Evolutionary conservation across 2,888 invertebrate genomes (phyloP).

Genomic region (Hymenopus coronatus): DNA sequence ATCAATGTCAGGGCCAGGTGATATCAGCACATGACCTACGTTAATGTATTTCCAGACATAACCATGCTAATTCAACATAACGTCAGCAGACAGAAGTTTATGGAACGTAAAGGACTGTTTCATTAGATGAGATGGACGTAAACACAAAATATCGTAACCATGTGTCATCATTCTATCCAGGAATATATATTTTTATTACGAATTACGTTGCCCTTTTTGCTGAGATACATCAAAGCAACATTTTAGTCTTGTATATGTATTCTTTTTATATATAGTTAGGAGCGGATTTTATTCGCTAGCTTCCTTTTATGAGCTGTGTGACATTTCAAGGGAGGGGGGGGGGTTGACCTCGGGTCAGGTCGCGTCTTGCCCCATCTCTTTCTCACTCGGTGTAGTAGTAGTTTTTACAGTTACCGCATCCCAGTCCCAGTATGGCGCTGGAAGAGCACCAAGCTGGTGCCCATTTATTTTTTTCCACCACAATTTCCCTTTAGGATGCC

Average conservation of each 20-base stretch:
- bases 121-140: not conserved
- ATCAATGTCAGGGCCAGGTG: not conserved
- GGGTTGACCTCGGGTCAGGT: not conserved
- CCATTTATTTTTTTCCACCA: not conserved
- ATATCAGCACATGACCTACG: not conserved
- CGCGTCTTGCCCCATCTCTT: not conserved
- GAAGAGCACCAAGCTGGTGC: not conserved
- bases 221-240: not conserved
- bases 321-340: not conserved
- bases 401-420: not conserved
- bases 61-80: not conserved
- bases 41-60: not conserved
- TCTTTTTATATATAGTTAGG: not conserved
- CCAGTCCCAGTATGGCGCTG: not conserved
- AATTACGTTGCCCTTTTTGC: not conserved
- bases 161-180: not conserved
- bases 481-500: not conserved
- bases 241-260: not conserved
- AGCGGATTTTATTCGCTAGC: not conserved
- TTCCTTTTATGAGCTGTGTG: slow-evolving; percentile 6
- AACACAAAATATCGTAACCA: not conserved
- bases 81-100: not conserved
- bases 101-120: not conserved
- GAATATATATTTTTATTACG: not conserved
- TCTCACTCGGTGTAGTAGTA: not conserved